Evolutionary conservation across 1,140 invertebrate genomes (phyloP), one percentile per base, ranked within the genome.

Genomic region (Scaptomyza pallida): DNA sequence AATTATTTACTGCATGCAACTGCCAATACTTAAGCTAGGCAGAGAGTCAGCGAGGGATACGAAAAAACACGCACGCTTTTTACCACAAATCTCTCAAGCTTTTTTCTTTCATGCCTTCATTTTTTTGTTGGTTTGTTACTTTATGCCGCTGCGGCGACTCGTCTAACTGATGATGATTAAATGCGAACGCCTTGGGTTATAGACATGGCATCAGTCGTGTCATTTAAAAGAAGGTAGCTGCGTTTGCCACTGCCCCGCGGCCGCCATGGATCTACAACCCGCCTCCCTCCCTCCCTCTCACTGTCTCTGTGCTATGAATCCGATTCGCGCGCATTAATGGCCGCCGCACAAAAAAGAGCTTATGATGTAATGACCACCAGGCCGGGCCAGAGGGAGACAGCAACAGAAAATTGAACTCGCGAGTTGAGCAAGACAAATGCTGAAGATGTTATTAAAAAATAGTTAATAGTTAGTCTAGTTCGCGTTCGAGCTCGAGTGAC

Each of bases 371-470:
- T 88, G 82, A 88, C 82, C 82, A 65, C 75, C 50, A 78, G 74
- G 74, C 40, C 54, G 23, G 23, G 2, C 23, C n/a, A n/a, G 23
- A 26, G 23, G 6, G 23, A 17, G 26, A 45, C 33, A 17, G 57
- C 26, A 17, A 56, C 43, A 61, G 23, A 57, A 73, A 62, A 83
- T 68, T 55, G 79, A 67, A 44, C 59, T 50, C 44, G 63, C 62
- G 56, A 79, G 80, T 81, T 86, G 82, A 88, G 82, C 78, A 88
- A 89, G 82, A 88, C 83, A 88, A 88, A 88, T 88, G 82, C 75
- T 88, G 83, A 88, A 88, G 82, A 88, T 81, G 83, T 88, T 88
- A 89, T 88, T 88, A 88, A 88, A 88, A 88, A 82, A 88, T 88
- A 88, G 82, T 88, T 88, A 88, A n/a, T n/a, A 57, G 82, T 69